These are phyloP conservation scores for Ashinkailepas kermadecensis DNA, from an alignment of 2,888 invertebrate species.

Conservation along the genomic window DNA sequence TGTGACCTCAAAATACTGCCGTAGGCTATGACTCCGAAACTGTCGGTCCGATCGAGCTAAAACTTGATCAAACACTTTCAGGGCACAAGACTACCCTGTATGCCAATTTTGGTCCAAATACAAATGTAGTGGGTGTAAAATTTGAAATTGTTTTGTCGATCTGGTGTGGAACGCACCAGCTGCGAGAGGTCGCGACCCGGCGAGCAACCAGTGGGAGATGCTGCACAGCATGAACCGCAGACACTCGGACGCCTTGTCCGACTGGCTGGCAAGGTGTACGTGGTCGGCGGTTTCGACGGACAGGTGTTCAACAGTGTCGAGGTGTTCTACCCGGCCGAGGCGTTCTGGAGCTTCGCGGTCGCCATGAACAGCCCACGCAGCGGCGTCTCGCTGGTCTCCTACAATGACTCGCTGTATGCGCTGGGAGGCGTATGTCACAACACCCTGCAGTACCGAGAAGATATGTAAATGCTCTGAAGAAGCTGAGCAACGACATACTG, in stretches of 20 bases:
- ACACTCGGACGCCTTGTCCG: conserved; percentile 68
- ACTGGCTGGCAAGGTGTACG: conserved; percentile 37
- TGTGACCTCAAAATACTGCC: no score
- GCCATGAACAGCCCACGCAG: conserved; percentile 65
- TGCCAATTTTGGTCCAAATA: no score
- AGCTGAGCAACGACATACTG: no score
- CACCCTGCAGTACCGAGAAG: no score
- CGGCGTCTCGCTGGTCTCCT: conserved; percentile 64
- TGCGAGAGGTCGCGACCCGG: conserved; percentile 39
- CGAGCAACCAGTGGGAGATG: conserved; percentile 43
- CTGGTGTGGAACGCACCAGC: conserved; percentile 27
- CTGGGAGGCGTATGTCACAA: conserved; percentile 59
- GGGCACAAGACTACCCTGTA: no score
- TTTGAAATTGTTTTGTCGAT: conserved; percentile 25
- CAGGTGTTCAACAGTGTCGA: conserved; percentile 66
- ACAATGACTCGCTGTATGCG: conserved; percentile 60
- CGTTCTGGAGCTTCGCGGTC: conserved; percentile 64
- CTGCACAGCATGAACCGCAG: conserved; percentile 49
- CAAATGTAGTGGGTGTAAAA: no score
- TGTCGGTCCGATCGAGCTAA: no score
- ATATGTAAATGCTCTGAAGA: no score
- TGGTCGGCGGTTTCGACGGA: conserved; percentile 74
- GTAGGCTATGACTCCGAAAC: no score
- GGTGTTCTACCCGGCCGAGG: conserved; percentile 58
- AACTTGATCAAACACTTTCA: no score